These are phyloP conservation scores for Alitta virens DNA, from an alignment of 2,888 invertebrate species.

Conservation along the genomic window DNA sequence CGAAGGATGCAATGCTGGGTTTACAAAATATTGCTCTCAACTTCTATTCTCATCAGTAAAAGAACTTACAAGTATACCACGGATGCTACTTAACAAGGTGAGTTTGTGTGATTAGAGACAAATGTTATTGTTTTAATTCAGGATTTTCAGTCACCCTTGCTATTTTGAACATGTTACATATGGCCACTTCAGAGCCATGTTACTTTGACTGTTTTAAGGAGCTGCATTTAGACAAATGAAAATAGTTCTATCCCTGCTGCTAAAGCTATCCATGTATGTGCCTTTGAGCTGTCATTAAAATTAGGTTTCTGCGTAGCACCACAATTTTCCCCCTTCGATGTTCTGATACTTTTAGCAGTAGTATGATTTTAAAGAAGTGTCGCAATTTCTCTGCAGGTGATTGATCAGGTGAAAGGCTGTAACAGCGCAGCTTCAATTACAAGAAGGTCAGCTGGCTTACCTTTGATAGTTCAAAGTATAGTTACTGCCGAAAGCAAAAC, in stretches of 20 bases:
- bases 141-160: no score
- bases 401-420: conserved; percentile 34
- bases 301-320: no score
- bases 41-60: conserved; percentile 37
- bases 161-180: no score
- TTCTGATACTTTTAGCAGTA: no score
- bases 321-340: no score
- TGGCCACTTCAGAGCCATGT: background rate
- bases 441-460: conserved; percentile 74
- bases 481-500: conserved; percentile 67
- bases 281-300: no score
- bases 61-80: conserved; percentile 33
- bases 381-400: conserved; percentile 34
- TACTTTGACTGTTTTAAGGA: background rate
- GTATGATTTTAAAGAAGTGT: no score
- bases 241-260: no score
- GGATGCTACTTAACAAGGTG: conserved; percentile 59
- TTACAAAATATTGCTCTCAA: conserved; percentile 44
- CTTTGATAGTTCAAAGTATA: conserved; percentile 74
- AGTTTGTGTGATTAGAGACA: background rate
- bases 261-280: no score
- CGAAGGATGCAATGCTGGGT: conserved; percentile 70
- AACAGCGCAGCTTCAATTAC: conserved; percentile 63
- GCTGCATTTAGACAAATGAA: no score
- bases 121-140: no score